These are phyloP conservation scores for Conops quadrifasciatus DNA, from an alignment of 2,888 invertebrate species.

Conservation along the genomic window DNA sequence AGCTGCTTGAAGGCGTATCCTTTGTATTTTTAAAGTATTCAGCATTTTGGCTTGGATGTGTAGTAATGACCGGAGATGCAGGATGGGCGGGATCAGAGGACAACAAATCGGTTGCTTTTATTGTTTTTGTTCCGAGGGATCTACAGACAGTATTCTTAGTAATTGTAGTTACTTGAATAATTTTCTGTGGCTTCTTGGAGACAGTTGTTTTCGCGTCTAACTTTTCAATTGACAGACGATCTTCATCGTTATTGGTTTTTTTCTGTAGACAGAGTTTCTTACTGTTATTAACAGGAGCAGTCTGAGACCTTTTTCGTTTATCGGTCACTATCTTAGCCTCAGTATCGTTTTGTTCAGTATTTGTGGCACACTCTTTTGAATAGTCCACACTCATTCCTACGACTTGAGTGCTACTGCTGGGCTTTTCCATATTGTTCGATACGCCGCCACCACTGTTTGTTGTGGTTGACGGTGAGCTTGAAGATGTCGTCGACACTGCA, in stretches of 20 bases:
- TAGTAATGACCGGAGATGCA: too few species aligned
- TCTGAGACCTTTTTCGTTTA: slow-evolving; percentile 15
- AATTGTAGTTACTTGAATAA: too few species aligned
- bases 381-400: background rate
- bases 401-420: slow-evolving; percentile 5
- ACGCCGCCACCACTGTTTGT: background rate
- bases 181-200: too few species aligned
- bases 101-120: background rate
- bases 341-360: background rate
- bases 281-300: slow-evolving; percentile 30
- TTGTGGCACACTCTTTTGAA: slow-evolving; percentile 9
- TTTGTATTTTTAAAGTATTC: too few species aligned
- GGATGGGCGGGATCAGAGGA: too few species aligned
- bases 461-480: background rate
- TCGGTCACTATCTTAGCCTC: background rate
- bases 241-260: background rate
- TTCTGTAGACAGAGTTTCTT: slow-evolving; percentile 42
- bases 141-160: too few species aligned
- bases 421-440: slow-evolving; percentile 1
- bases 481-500: background rate
- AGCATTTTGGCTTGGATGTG: too few species aligned
- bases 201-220: too few species aligned
- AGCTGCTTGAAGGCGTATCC: too few species aligned
- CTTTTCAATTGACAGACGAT: background rate
- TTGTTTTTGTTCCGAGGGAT: background rate